These are phyloP conservation scores for Synchiropus splendidus DNA, from an alignment of 2,113 vertebrate species.

Conservation along the genomic window DNA sequence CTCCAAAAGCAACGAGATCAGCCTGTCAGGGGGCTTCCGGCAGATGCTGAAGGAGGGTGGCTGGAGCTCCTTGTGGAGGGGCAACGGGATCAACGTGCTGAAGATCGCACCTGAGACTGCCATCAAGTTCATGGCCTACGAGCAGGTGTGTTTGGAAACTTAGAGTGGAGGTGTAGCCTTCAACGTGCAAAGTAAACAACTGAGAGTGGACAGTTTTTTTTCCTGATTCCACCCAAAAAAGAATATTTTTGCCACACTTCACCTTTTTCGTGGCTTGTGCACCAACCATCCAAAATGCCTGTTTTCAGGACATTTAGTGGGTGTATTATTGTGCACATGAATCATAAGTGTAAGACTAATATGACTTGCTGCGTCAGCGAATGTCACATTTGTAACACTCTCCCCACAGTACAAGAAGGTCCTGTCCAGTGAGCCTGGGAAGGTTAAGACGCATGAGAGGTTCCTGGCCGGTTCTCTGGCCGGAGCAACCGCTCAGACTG, in stretches of 20 bases:
- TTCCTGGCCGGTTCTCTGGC: slow-evolving; percentile 93
- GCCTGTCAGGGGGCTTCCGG: slow-evolving; percentile 77
- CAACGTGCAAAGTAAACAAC: too few species aligned
- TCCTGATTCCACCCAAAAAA: too few species aligned
- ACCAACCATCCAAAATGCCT: not conserved
- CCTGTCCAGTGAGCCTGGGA: slow-evolving; percentile 77
- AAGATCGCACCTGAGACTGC: slow-evolving; percentile 97
- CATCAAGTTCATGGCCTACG: slow-evolving; percentile 96
- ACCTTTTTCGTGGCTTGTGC: not conserved
- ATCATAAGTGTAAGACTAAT: too few species aligned
- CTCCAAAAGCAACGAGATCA: slow-evolving; percentile 83
- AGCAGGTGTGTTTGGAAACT: slow-evolving; percentile 70
- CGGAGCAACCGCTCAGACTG: slow-evolving; percentile 89
- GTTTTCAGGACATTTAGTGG: not conserved
- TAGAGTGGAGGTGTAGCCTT: too few species aligned
- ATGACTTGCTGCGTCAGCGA: too few species aligned
- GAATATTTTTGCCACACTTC: not conserved
- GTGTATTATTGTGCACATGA: too few species aligned
- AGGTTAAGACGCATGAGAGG: slow-evolving; percentile 76
- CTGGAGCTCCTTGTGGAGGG: slow-evolving; percentile 82
- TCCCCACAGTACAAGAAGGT: slow-evolving; percentile 84
- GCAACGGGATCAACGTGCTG: slow-evolving; percentile 92
- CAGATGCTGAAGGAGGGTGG: slow-evolving; percentile 97
- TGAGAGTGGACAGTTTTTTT: too few species aligned
- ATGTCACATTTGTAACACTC: not conserved